Conservation (phyloP, 2,888 invertebrate genomes). For the Zhengitettix transpicula region DNA sequence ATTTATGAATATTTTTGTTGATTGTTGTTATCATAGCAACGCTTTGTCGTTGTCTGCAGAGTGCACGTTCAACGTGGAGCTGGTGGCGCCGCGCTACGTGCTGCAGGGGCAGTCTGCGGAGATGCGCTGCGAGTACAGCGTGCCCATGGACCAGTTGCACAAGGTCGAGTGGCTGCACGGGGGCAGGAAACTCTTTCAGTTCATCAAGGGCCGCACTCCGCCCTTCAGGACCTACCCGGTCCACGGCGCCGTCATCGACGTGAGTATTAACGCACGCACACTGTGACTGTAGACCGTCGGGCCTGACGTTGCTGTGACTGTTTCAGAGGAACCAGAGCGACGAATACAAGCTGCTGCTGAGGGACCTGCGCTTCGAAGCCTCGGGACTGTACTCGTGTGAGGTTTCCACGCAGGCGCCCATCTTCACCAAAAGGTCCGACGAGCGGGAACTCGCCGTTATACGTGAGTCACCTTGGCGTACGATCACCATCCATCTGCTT, state of each 20-base stretch:
- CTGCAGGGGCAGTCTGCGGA: slow-evolving; percentile 51
- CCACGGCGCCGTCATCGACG: slow-evolving; percentile 53
- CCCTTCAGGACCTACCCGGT: slow-evolving; percentile 34
- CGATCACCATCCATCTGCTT: too few species aligned
- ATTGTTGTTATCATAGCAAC: too few species aligned
- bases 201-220: slow-evolving; percentile 57
- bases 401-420: slow-evolving; percentile 64
- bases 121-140: slow-evolving; percentile 59
- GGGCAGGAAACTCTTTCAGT: slow-evolving; percentile 62
- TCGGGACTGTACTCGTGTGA: slow-evolving; percentile 70
- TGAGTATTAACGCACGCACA: slow-evolving; percentile 32
- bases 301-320: neutral
- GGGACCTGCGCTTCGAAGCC: slow-evolving; percentile 57
- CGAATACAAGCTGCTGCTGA: slow-evolving; percentile 52
- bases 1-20: too few species aligned
- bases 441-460: slow-evolving; percentile 62
- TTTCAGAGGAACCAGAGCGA: slow-evolving; percentile 28
- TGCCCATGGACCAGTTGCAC: slow-evolving; percentile 52
- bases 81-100: slow-evolving; percentile 54
- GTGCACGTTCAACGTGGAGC: slow-evolving; percentile 35
- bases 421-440: slow-evolving; percentile 65
- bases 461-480: slow-evolving; percentile 41
- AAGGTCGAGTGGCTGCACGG: slow-evolving; percentile 59
- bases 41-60: neutral
- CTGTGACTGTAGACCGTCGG: neutral